A percentile compares a stretch with the other conserved stretches of the same genome.
These are phyloP conservation scores for Sparus aurata DNA, from an alignment of 2,797 vertebrate genomes.

Conservation along the genomic window DNA sequence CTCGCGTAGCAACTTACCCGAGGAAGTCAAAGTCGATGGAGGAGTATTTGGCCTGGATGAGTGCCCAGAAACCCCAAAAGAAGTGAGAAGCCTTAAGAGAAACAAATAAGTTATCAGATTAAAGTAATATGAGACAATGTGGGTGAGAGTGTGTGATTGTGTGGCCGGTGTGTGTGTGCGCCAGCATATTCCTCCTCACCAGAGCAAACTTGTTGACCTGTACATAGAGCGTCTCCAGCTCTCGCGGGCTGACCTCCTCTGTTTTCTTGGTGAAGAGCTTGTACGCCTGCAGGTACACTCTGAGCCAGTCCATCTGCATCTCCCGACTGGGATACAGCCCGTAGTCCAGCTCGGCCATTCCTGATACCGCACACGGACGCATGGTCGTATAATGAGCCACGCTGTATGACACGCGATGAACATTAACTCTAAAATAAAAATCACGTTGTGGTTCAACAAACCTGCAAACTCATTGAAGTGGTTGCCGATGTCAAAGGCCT, in stretches of 20 bases:
- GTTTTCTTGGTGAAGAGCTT: slow-evolving; percentile 85
- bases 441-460: slow-evolving; percentile 65
- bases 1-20: slow-evolving; percentile 85
- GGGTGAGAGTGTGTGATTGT: background rate
- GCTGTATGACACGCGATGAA: no score
- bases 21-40: slow-evolving; percentile 97
- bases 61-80: slow-evolving; percentile 98
- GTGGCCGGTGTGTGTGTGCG: background rate
- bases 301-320: slow-evolving; percentile 94
- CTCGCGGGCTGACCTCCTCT: slow-evolving; percentile 83
- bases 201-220: slow-evolving; percentile 98
- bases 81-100: slow-evolving; percentile 93
- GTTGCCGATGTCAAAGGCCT: slow-evolving; percentile 98
- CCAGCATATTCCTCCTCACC: slow-evolving; percentile 84
- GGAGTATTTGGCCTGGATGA: slow-evolving; percentile 97
- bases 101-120: slow-evolving; percentile 42
- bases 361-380: slow-evolving; percentile 72
- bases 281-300: slow-evolving; percentile 92
- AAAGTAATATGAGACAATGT: background rate
- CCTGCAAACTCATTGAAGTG: slow-evolving; percentile 99
- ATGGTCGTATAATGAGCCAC: background rate
- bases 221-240: slow-evolving; percentile 93
- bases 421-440: background rate
- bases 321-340: slow-evolving; percentile 88
- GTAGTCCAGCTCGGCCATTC: slow-evolving; percentile 94